Percentiles rank a stretch among this genome's conserved stretches.
Evolutionary conservation across 2,797 vertebrate genomes (phyloP).

Genomic region (Myotis planiceps): DNA sequence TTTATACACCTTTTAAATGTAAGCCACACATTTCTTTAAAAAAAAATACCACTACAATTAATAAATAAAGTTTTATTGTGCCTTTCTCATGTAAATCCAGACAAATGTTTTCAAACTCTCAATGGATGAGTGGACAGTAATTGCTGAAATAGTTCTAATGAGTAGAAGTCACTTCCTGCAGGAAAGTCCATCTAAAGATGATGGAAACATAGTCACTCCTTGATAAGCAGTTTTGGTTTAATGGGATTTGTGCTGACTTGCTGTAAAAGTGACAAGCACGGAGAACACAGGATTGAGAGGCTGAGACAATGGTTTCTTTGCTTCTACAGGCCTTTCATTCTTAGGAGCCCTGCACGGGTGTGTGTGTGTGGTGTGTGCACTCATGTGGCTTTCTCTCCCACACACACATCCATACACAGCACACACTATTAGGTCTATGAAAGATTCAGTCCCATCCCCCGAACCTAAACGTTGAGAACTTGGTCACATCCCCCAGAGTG

Average conservation of each 20-base stretch:
- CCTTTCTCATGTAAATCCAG: neutral
- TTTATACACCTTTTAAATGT: neutral
- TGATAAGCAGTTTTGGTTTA: neutral
- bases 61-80: slow-evolving; percentile 30
- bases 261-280: neutral
- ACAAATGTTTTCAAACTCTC: slow-evolving; percentile 4
- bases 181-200: neutral
- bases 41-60: neutral
- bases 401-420: neutral
- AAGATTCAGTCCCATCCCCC: neutral
- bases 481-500: neutral
- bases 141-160: neutral
- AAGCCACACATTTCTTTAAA: neutral
- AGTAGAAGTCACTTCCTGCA: neutral
- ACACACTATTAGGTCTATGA: neutral
- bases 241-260: neutral
- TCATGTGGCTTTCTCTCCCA: neutral
- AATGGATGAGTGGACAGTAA: neutral
- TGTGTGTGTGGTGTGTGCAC: neutral
- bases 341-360: neutral
- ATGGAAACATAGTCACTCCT: neutral
- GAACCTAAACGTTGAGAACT: neutral
- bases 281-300: neutral
- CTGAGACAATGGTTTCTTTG: neutral
- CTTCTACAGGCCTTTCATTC: neutral